Evolutionary conservation across 2,888 invertebrate genomes (phyloP).

Genomic region (Epinotia brunnichana): DNA sequence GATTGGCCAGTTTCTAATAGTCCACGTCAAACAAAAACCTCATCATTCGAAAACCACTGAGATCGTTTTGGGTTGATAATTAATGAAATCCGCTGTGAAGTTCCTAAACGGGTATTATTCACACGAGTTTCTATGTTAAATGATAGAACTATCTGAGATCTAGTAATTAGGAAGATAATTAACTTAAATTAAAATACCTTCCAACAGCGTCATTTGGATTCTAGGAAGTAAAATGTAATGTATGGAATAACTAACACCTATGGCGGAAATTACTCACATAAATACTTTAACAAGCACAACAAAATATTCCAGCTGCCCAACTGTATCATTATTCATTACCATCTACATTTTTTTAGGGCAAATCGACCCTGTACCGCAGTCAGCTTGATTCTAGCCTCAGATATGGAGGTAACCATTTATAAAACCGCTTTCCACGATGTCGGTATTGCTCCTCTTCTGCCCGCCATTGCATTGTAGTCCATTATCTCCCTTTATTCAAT

Average conservation of each 20-base stretch:
- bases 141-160: no score
- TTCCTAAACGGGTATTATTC: not conserved
- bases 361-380: no score
- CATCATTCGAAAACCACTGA: not conserved
- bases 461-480: no score
- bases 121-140: not conserved
- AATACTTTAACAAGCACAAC: not conserved
- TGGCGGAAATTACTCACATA: not conserved
- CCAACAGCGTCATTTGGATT: not conserved
- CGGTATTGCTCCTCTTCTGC: no score
- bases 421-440: not conserved
- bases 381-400: not conserved
- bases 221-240: not conserved
- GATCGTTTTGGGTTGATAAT: not conserved
- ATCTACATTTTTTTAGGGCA: no score
- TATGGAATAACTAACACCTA: not conserved
- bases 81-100: not conserved
- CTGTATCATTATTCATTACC: no score
- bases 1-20: conserved; percentile 21
- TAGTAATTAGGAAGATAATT: not conserved
- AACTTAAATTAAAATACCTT: not conserved
- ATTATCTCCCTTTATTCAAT: not conserved
- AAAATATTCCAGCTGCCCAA: no score
- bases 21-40: not conserved
- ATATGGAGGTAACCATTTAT: not conserved